Evolutionary conservation across 2,113 vertebrate genomes (phyloP).

Genomic region (Charina bottae): DNA sequence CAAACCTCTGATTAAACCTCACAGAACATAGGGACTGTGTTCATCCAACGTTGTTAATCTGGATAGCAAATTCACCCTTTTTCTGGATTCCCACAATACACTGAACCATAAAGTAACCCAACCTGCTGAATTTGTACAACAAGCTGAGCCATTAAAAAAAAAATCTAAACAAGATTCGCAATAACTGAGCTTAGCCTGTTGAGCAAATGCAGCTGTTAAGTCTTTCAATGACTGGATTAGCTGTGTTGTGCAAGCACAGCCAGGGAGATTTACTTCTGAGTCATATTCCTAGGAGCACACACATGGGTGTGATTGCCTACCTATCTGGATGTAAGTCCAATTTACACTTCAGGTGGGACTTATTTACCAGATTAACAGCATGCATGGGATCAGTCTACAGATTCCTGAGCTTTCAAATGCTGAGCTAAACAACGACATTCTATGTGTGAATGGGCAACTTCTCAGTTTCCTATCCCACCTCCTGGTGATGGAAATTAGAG

Average conservation of each 20-base stretch:
- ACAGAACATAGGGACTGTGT: background rate
- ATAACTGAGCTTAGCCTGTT: background rate
- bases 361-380: background rate
- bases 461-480: background rate
- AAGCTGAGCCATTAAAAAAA: background rate
- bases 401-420: background rate
- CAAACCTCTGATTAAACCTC: background rate
- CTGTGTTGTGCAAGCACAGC: background rate
- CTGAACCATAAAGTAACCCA: background rate
- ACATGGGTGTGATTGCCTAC: background rate
- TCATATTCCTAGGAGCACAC: background rate
- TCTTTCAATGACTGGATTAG: background rate
- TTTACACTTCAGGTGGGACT: background rate
- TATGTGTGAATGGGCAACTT: too few species aligned
- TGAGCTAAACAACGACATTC: background rate
- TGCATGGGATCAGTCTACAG: background rate
- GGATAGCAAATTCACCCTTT: background rate
- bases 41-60: background rate
- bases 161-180: background rate
- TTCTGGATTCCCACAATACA: background rate
- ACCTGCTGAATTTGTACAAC: background rate
- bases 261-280: background rate
- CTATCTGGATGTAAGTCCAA: background rate
- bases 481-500: background rate
- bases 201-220: background rate